phyloP scores from a whole-genome alignment of 2,113 vertebrate genomes.

The Odocoileus virginianus region DNA sequence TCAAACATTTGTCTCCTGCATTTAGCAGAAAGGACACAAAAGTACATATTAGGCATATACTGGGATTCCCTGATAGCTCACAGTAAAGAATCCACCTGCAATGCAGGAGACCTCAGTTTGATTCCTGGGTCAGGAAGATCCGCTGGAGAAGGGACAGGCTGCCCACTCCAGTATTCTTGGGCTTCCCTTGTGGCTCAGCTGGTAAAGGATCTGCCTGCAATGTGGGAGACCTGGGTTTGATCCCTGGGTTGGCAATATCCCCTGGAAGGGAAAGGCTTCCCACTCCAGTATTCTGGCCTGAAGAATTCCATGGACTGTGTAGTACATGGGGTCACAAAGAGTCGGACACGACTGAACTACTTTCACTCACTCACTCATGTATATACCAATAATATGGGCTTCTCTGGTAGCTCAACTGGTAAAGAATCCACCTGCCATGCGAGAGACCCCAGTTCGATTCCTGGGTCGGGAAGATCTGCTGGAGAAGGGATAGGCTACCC shows the following conservation, averaged over 20 bases:
- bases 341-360: neutral
- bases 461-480: neutral
- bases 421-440: neutral
- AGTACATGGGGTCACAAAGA: neutral
- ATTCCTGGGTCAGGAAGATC: neutral
- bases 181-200: neutral
- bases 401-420: neutral
- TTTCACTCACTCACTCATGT: neutral
- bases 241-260: neutral
- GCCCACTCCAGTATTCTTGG: neutral
- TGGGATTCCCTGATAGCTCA: neutral
- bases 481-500: neutral
- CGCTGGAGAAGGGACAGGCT: neutral
- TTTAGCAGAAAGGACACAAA: neutral
- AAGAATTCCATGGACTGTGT: neutral
- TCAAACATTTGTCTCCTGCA: neutral
- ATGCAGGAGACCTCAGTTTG: neutral
- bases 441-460: neutral
- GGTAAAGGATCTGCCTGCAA: neutral
- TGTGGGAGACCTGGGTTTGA: accelerated
- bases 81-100: neutral
- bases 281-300: neutral
- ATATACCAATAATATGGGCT: neutral
- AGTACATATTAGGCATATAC: neutral
- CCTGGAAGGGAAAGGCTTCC: neutral